phyloP scores from a whole-genome alignment of 2,888 invertebrate genomes.

The Aradus depressus region DNA sequence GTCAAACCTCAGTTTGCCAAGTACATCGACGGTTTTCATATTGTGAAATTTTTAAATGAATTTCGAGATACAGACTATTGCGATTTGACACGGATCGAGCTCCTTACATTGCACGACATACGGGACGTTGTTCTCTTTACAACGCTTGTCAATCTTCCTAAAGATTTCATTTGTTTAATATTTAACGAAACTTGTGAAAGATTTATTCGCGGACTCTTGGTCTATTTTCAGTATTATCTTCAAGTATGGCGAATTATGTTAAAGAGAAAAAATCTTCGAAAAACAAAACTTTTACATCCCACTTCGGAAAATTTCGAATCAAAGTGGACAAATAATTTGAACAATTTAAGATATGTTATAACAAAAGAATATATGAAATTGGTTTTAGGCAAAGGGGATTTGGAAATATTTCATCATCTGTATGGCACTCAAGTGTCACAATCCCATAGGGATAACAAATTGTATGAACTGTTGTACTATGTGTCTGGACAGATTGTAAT shows the following conservation, averaged over 20 bases:
- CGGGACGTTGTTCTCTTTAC: conserved; percentile 8
- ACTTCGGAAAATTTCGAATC: conserved; percentile 1
- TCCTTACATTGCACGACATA: conserved; percentile 5
- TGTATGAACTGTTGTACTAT: conserved; percentile 8
- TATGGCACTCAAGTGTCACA: conserved; percentile 1
- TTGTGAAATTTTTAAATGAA: conserved; percentile 4
- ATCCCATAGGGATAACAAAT: background rate
- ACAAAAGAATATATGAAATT: conserved; percentile 1
- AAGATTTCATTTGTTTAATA: conserved; percentile 4
- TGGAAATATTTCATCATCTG: conserved; percentile 7
- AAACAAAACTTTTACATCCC: conserved; percentile 5
- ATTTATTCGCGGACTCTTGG: conserved; percentile 5
- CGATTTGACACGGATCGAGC: background rate
- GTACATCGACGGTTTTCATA: conserved; percentile 10
- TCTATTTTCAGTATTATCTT: conserved; percentile 13
- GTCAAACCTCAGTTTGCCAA: too few relatives aligned
- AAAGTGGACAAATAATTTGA: conserved; percentile 8
- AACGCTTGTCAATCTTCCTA: conserved; percentile 3
- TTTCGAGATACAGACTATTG: background rate
- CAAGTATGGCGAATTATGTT: conserved; percentile 7
- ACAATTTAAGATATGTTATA: conserved; percentile 11
- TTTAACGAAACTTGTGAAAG: conserved; percentile 8
- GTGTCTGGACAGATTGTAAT: conserved; percentile 10
- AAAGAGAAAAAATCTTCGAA: conserved; percentile 8
- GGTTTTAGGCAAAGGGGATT: background rate